Evolutionary conservation across 2,797 vertebrate species (phyloP).

Genomic region (Pangasius krempfi): DNA sequence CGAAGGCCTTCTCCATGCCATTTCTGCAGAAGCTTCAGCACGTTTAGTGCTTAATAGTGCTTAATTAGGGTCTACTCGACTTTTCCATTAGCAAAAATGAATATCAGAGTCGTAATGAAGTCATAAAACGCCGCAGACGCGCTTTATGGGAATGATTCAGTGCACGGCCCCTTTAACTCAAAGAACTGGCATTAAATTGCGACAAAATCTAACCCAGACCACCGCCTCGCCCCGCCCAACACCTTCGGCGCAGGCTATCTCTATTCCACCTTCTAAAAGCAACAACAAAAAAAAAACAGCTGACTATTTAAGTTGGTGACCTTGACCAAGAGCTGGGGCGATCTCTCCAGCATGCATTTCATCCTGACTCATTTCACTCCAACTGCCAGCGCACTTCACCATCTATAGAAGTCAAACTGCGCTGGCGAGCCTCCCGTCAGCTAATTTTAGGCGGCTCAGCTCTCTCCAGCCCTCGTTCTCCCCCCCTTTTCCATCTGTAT

Average conservation of each 20-base stretch:
- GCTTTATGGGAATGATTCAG: not conserved
- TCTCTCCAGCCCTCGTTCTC: slow-evolving; percentile 66
- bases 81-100: not conserved
- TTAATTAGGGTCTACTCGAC: not conserved
- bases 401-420: slow-evolving; percentile 95
- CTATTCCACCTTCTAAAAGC: slow-evolving; percentile 56
- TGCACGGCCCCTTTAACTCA: not conserved
- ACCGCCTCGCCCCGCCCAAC: not conserved
- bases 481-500: slow-evolving; percentile 66
- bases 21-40: not conserved
- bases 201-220: not conserved
- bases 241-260: slow-evolving; percentile 26
- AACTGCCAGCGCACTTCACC: slow-evolving; percentile 87
- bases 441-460: slow-evolving; percentile 90
- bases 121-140: not conserved
- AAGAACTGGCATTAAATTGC: not conserved
- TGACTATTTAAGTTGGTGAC: slow-evolving; percentile 87
- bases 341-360: slow-evolving; percentile 85
- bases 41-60: not conserved
- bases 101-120: not conserved
- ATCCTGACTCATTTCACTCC: slow-evolving; percentile 88
- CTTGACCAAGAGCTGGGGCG: slow-evolving; percentile 81
- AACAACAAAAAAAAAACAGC: slow-evolving; percentile 75
- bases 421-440: slow-evolving; percentile 78
- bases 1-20: not conserved